Conservation (phyloP, 1,140 invertebrate species). For the Subanguina moxae region DNA sequence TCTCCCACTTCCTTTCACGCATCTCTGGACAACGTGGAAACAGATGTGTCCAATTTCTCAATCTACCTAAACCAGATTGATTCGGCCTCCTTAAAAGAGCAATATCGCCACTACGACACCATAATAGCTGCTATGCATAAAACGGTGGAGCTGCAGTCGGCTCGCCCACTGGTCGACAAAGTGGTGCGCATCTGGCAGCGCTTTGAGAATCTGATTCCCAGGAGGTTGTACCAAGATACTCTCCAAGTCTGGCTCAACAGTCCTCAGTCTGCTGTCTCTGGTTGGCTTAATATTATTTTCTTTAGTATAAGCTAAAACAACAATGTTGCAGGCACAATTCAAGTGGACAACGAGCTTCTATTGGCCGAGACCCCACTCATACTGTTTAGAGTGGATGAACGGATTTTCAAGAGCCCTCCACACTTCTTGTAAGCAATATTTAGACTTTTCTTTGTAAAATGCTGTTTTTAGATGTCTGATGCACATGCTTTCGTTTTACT, state of each 20-base stretch:
- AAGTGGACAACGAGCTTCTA: conserved; percentile 34
- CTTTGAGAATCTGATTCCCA: conserved; percentile 40
- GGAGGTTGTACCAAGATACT: conserved; percentile 42
- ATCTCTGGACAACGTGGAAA: conserved; percentile 14
- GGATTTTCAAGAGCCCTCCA: conserved; percentile 38
- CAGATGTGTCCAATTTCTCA: conserved; percentile 7
- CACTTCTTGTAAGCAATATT: conserved; percentile 25
- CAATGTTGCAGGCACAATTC: not conserved
- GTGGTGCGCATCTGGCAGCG: conserved; percentile 34
- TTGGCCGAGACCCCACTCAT: conserved; percentile 35
- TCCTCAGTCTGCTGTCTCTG: conserved; percentile 18
- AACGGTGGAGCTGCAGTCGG: conserved; percentile 23
- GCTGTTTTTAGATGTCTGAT: conserved; percentile 29
- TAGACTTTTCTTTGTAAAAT: too few species aligned
- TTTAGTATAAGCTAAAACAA: not conserved
- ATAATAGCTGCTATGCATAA: conserved; percentile 31
- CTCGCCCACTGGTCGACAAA: conserved; percentile 25
- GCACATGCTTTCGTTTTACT: conserved; percentile 38
- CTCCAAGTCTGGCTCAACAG: conserved; percentile 37
- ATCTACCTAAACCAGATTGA: conserved; percentile 18
- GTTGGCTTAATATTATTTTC: not conserved
- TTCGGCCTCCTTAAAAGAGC: conserved; percentile 36
- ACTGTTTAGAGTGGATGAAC: conserved; percentile 39
- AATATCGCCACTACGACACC: conserved; percentile 37
- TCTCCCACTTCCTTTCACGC: not conserved